A percentile compares a stretch with the other conserved stretches of the same genome.
phyloP scores from a whole-genome alignment of 35 echinoderm and acorn worm genomes.

The Lytechinus variegatus region DNA sequence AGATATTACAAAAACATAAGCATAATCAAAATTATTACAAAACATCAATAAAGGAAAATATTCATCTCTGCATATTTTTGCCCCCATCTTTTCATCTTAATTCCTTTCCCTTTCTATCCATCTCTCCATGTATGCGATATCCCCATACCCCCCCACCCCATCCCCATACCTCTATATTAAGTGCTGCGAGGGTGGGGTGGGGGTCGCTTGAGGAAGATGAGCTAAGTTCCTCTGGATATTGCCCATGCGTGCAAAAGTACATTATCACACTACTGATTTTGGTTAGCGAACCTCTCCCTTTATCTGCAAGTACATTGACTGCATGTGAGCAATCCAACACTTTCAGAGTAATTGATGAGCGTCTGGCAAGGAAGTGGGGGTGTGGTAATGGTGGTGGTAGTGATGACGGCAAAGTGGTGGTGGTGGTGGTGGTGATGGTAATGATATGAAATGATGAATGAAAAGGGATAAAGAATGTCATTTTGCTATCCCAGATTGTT shows the following conservation, averaged over 20 bases:
- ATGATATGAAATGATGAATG: background rate
- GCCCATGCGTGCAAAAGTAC: background rate
- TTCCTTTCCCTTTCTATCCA: background rate
- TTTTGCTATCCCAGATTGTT: background rate
- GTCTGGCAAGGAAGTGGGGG: background rate
- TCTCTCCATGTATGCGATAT: background rate
- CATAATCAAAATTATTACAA: background rate
- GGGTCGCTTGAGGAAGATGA: background rate
- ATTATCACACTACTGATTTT: background rate
- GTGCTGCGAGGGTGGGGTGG: background rate
- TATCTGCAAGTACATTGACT: background rate
- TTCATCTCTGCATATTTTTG: background rate
- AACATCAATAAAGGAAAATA: background rate
- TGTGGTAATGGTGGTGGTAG: background rate
- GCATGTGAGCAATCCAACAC: background rate
- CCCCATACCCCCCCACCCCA: too few relatives aligned
- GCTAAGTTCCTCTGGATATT: background rate
- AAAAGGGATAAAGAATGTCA: background rate
- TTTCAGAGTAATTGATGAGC: background rate
- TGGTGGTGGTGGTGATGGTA: slow-evolving; percentile 23
- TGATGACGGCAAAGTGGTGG: background rate
- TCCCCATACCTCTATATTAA: background rate
- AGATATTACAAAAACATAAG: background rate
- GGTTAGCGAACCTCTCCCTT: background rate
- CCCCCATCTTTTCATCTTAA: background rate